Evolutionary conservation across 2,888 invertebrate genomes (phyloP), one percentile per base, ranked within the genome.

Genomic region (Eristalinus aeneus): DNA sequence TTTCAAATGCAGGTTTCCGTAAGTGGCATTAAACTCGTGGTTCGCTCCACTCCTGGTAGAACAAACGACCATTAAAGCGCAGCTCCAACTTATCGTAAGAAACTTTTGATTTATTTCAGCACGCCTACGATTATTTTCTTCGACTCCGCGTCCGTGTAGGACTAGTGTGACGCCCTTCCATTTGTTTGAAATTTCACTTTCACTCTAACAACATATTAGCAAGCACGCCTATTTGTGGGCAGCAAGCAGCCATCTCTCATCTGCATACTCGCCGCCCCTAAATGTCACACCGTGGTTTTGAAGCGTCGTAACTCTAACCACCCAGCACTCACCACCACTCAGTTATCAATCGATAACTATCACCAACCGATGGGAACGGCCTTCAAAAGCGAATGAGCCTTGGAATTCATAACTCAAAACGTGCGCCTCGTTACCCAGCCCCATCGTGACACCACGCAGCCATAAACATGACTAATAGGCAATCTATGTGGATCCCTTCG

Each of bases 391-490:
- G n/a, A 46, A 60, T 31, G 34, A 27, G 16, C 39, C 46, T 1
- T 46, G 5, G 60, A 63, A 53, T 61, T 61, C 54, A 54, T 36
- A 80, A 68, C 63, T 74, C 73, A 74, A 34, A 61, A 63, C 68
- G 31, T 68, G 34, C 63, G 32, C 39, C 10, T 22, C 22, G 20
- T 2, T 23, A 20, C 10, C 36, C 22, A 53, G 54, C 5, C 16
- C 36, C 53, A 16, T 46, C 46, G 0, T 16, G 46, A 6, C 46
- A 16, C 46, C 61, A 73, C 67, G 56, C 58, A 64, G 46, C 56
- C 67, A 73, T 79, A 79, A 79, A 79, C 60, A 79, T 67, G 61
- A 68, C 67, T 73, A 67, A 73, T 79, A 67, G 72, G 72, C 73
- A 65, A 72, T 73, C 12, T 16, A 32, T 10, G 27, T 10, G 56